Evolutionary conservation across 2,888 invertebrate species (phyloP), one percentile per base, ranked within the genome.

Genomic region (Clanis bilineata): DNA sequence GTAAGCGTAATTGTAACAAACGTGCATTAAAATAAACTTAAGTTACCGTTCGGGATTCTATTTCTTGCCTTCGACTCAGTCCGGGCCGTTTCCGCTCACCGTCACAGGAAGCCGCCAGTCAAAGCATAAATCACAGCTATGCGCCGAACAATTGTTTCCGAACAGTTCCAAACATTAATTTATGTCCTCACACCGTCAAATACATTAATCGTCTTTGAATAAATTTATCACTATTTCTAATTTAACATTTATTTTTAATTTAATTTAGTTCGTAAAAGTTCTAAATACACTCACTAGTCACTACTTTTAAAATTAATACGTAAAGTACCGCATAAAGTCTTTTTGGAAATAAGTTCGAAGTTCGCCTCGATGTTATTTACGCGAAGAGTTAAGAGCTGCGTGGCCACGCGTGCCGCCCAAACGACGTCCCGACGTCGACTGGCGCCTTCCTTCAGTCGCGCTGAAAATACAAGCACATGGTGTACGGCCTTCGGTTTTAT

Each of bases 291-390:
- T 9, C 55, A 39, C 55, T 23, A 38, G n/a, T 39, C 36, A 57
- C 38, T 43, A 39, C 28, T 45, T 41, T 21, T 10, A 60, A 39
- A 56, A 44, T 15, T 38, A 23, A 38, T 23, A 39, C 45, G 23
- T 5, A 57, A 62, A 59, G 63, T 18, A 15, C 7, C 18, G 6
- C 4, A 28, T 15, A 32, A 32, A 32, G 51, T 51, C 10, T 51
- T n/a, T 10, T 10, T 7, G 32, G 28, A 51, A 15, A 18, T 18
- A 2, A 61, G 69, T 69, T 70, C 66, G 64, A 68, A 65, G 62
- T 64, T 57, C 58, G 62, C 69, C 65, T 86, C 89, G 90, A 90
- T 85, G 83, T 90, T 85, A 77, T 87, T 86, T 85, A 88, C 90
- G 90, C 83, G 82, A 74, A 69, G 67, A 59, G 59, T 54, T 63